Evolutionary conservation across 2,888 invertebrate species (phyloP), one percentile per base, ranked within the genome.

Genomic region (Drosophila quinaria): DNA sequence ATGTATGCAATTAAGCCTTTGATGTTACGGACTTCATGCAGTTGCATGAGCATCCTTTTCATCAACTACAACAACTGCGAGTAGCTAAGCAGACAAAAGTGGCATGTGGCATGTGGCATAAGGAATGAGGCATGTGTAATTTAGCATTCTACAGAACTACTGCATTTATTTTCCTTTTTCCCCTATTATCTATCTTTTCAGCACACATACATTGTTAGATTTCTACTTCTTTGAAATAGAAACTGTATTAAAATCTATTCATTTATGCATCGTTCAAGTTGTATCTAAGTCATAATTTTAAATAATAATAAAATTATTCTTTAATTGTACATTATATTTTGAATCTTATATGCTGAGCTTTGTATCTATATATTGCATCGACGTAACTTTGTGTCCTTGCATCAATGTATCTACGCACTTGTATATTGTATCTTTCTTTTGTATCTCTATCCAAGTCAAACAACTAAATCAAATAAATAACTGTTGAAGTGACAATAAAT

Each of bases 1-100:
- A 35, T 62, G 51, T 42, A 29, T 60, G 74, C 77, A 83, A 79
- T 82, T 86, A 88, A 83, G 77, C 69, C 80, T 77, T 77, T 85
- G 70, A 77, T 56, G 77, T 46, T 64, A 70, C 65, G 56, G 37
- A 47, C 56, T 50, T n/a, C 58, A 41, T 17, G 9, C 33, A 15
- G 22, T 33, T 56, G 11, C 49, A 11, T 2, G 37, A 11, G 25
- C 17, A 46, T 22, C 29, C 51, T 47, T 56, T 52, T 62, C 31
- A 58, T 41, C 50, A 50, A 47, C 15, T 31, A 17, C 47, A 58
- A 10, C 70, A 59, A 33, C 59, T n/a, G 11, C 54, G 33, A 10
- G 37, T 35, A 22, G 52, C 10, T 19, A 11, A 19, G 29, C 10
- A 13, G 33, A 39, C 55, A n/a, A 54, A 54, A 35, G 70, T 19